Base-by-base conservation (phyloP, 1,140 invertebrate species). In the Spodoptera frugiperda region DNA sequence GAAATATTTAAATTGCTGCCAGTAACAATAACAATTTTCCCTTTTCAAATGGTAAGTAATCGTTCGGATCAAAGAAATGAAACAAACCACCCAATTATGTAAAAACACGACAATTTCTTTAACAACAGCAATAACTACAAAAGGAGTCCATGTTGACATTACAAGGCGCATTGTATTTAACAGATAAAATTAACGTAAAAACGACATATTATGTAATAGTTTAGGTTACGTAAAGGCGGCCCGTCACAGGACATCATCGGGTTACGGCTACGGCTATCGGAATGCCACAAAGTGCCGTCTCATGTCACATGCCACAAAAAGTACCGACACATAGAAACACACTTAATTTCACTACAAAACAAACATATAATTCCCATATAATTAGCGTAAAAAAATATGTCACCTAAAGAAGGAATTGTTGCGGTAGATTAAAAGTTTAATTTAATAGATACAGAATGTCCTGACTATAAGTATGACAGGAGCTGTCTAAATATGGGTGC, bases 251-350 rank as follows among this genome's bases (percentile, higher is more conserved):
- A 39, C 33, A 9, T 11, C 33, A 44, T 12, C 15, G 19, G 10
- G 21, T 48, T 67, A 67, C 49, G 63, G 63, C 63, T 67, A 67
- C 49, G 63, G 63, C 63, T 67, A 21, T n/a, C 19, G 44, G 63
- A 67, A 67, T 49, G 63, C 49, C 11, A 67, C 44, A 33, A 15
- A 49, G 11, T 49, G 10, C 12, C 2, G 19, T 49, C 63, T 53
- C 65, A 68, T 68, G 48, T 33, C n/a, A 68, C 17, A 25, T 48
- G 15, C 8, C 19, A 67, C 12, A 68, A 51, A 68, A 68, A 68
- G 11, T 53, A 15, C 48, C 65, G 65, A 14, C 48, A 17, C 5
- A 3, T 2, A 30, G 3, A 30, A 53, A 51, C 48, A 68, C 21
- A 39, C 33, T 39, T 39, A 53, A 53, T 5, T 53, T 53, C 9